A percentile compares a stretch with the other conserved stretches of the same genome.
These are phyloP conservation scores for Pseudorhombus dupliciocellatus DNA, from an alignment of 2,113 vertebrate species.

Conservation along the genomic window DNA sequence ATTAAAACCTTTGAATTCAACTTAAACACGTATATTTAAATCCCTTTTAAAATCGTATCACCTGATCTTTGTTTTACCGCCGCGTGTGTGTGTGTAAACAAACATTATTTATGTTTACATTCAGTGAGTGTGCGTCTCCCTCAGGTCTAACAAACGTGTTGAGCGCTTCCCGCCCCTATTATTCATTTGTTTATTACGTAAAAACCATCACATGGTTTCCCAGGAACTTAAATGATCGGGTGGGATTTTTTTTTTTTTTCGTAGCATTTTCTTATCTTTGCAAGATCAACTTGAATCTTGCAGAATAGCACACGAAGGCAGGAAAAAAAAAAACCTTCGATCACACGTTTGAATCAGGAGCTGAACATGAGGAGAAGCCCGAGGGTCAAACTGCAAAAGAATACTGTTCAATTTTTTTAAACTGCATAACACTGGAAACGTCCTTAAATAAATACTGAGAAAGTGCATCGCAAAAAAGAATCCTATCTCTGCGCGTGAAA, in stretches of 20 bases:
- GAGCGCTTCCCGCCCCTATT: neutral
- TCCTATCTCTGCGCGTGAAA: neutral
- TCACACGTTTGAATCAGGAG: neutral
- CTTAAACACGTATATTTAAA: slow-evolving; percentile 2
- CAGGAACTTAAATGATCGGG: neutral
- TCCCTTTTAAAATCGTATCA: slow-evolving; percentile 12
- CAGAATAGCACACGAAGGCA: neutral
- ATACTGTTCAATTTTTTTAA: neutral
- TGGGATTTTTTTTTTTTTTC: too few relatives aligned
- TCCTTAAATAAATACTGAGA: neutral
- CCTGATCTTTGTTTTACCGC: too few relatives aligned
- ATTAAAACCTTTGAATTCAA: slow-evolving; percentile 25
- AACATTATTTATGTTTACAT: too few relatives aligned
- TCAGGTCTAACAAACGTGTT: too few relatives aligned
- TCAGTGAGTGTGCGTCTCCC: too few relatives aligned
- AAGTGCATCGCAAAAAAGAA: neutral
- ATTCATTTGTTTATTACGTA: neutral
- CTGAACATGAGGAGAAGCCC: neutral
- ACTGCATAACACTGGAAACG: neutral
- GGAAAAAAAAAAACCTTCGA: neutral
- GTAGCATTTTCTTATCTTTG: too few relatives aligned
- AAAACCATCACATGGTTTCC: neutral
- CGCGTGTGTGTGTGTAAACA: too few relatives aligned
- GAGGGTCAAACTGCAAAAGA: neutral
- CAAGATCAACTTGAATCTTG: too few relatives aligned